A percentile compares a stretch with the other conserved stretches of the same genome.
These are phyloP conservation scores for Charaxes varanes DNA, from an alignment of 1,140 invertebrate genomes.

Conservation along the genomic window DNA sequence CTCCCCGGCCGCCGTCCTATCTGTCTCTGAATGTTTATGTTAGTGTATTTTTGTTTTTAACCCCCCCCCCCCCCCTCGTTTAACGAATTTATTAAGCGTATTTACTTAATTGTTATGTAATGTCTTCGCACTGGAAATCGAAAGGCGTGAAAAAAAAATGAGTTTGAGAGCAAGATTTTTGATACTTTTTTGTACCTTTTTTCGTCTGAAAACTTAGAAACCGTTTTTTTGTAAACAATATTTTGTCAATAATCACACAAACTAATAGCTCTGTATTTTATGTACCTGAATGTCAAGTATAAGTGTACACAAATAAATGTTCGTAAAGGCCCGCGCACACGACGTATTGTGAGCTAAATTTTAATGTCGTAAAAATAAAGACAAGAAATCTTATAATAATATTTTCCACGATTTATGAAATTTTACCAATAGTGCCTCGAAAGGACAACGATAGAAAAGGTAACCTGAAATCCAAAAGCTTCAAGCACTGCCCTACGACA, in stretches of 20 bases:
- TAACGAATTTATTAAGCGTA: conserved; percentile 17
- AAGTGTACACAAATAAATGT: conserved; percentile 20
- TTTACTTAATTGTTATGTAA: conserved; percentile 13
- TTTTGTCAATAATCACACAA: conserved; percentile 18
- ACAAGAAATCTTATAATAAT: too few species aligned
- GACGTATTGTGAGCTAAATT: background rate
- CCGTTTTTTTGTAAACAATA: conserved; percentile 19
- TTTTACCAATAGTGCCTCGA: too few species aligned
- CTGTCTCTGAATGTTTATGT: conserved; percentile 60
- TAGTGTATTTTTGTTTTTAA: conserved; percentile 20
- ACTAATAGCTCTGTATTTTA: conserved; percentile 32
- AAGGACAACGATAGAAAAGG: too few species aligned
- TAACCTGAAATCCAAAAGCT: too few species aligned
- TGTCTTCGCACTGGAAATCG: background rate
- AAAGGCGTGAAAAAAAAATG: background rate
- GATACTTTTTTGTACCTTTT: background rate
- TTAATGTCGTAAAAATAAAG: too few species aligned
- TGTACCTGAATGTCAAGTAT: conserved; percentile 55
- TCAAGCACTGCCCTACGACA: too few species aligned
- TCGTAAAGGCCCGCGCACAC: conserved; percentile 5
- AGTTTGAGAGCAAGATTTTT: conserved; percentile 2
- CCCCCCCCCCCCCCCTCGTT: background rate
- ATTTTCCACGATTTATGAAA: too few species aligned
- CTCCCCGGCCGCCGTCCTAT: too few species aligned
- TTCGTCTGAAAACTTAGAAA: conserved; percentile 11